A percentile compares a stretch with the other conserved stretches of the same genome.
phyloP scores from a whole-genome alignment of 1,140 invertebrate genomes.

The Drosophila santomea region DNA sequence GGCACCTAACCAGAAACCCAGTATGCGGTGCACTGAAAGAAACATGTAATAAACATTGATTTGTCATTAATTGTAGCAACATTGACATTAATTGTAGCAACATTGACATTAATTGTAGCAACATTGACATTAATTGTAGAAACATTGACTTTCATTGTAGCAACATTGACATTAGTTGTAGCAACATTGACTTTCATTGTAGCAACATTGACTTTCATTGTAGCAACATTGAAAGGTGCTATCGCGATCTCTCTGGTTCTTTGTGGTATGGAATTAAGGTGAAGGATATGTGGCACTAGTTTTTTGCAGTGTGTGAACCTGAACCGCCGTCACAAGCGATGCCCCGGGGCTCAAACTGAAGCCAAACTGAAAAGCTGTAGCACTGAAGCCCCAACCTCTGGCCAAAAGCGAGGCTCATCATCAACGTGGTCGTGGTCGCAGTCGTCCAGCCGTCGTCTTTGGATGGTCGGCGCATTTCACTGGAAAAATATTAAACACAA shows the following conservation, averaged over 20 bases:
- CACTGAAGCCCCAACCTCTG: slow-evolving; percentile 7
- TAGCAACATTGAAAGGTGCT: no score
- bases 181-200: no score
- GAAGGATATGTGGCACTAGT: no score
- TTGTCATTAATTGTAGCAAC: not conserved
- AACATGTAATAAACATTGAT: not conserved
- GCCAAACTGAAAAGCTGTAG: not conserved
- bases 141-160: no score
- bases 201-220: no score
- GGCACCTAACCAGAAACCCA: slow-evolving; percentile 19
- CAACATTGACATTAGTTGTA: no score
- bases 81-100: no score
- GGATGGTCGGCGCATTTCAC: slow-evolving; percentile 68
- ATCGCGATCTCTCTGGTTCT: no score
- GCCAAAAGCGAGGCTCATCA: slow-evolving; percentile 37
- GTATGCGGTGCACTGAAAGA: slow-evolving; percentile 5
- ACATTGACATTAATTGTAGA: no score
- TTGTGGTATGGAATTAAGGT: no score
- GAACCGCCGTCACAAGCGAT: slow-evolving; percentile 45
- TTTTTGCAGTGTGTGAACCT: slow-evolving; percentile 13
- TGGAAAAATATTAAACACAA: slow-evolving; percentile 82
- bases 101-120: no score
- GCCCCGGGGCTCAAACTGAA: slow-evolving; percentile 37
- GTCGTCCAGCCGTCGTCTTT: not conserved
- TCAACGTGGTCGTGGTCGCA: slow-evolving; percentile 10